phyloP scores from a whole-genome alignment of 2,113 vertebrate species.

The Pollachius pollachius region DNA sequence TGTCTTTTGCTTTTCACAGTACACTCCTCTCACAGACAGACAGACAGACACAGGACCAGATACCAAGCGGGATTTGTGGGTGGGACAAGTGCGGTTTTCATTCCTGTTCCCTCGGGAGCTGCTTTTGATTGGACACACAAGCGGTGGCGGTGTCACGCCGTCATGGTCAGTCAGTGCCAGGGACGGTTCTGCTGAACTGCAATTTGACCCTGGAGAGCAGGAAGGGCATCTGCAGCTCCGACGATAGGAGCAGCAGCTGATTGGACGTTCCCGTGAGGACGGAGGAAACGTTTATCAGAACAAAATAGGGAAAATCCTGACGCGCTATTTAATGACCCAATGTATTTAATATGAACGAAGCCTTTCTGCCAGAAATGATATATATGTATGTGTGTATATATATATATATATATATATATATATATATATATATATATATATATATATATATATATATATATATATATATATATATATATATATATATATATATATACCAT shows the following conservation, averaged over 20 bases:
- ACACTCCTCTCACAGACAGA: neutral
- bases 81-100: constrained; percentile 25
- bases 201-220: neutral
- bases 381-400: neutral
- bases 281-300: no score
- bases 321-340: constrained; percentile 22
- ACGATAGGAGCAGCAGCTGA: neutral
- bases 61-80: constrained; percentile 19
- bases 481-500: neutral
- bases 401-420: neutral
- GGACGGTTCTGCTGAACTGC: constrained; percentile 21
- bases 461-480: neutral
- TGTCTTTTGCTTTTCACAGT: neutral
- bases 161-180: constrained; percentile 33
- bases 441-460: neutral
- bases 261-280: no score
- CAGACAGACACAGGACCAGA: constrained; percentile 4
- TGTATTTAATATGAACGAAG: constrained; percentile 19
- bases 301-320: no score
- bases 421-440: neutral
- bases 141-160: constrained; percentile 35
- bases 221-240: neutral
- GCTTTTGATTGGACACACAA: constrained; percentile 35
- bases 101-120: constrained; percentile 33
- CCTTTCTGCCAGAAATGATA: neutral